These are phyloP conservation scores for Eidolon dupreanum DNA, from an alignment of 2,797 vertebrate species.

Conservation along the genomic window DNA sequence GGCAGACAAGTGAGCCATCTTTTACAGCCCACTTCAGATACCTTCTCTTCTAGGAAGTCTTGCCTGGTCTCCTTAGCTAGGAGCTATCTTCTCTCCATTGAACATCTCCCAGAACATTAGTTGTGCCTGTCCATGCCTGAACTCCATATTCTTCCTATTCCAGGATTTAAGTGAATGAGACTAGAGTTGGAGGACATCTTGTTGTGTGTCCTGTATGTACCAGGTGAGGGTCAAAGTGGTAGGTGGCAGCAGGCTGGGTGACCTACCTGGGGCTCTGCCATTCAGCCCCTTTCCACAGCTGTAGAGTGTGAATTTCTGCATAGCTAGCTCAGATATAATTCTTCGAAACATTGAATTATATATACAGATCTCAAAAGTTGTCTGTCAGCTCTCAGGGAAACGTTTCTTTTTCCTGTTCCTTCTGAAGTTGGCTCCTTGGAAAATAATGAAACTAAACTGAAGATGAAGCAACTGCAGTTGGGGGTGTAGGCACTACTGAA, in stretches of 20 bases:
- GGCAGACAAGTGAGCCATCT: background rate
- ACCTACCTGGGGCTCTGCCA: background rate
- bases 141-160: background rate
- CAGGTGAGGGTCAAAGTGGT: background rate
- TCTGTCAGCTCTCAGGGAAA: constrained; percentile 53
- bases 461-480: background rate
- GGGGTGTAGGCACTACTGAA: background rate
- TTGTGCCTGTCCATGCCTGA: background rate
- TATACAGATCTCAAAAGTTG: constrained; percentile 43
- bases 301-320: background rate
- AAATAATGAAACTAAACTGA: constrained; percentile 42
- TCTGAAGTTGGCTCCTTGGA: constrained; percentile 51
- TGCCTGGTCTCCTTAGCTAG: background rate
- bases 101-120: background rate
- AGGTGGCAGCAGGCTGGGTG: background rate
- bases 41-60: background rate
- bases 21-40: background rate
- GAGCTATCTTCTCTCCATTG: background rate
- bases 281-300: background rate
- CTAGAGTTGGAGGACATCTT: background rate
- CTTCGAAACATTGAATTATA: constrained; percentile 57
- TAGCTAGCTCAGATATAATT: background rate
- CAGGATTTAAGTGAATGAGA: background rate
- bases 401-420: constrained; percentile 35
- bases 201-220: background rate